Percentiles rank a stretch among this genome's conserved stretches.
Evolutionary conservation across 2,113 vertebrate genomes (phyloP).

Genomic region (Mormyrus lacerda): DNA sequence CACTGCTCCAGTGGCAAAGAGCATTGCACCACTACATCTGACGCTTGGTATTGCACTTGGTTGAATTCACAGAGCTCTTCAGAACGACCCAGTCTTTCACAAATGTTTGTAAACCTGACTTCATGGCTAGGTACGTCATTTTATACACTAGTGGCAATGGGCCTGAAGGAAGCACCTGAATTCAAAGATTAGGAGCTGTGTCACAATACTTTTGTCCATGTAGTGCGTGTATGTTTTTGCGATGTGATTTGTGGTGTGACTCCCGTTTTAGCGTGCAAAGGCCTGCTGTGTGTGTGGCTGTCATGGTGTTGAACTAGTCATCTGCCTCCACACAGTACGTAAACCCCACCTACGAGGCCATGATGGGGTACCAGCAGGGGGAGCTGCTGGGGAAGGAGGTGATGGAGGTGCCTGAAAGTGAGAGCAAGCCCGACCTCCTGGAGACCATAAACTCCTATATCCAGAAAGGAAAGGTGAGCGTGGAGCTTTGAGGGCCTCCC

Average conservation of each 20-base stretch:
- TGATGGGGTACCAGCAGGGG: slow-evolving; percentile 88
- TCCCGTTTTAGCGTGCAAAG: not conserved
- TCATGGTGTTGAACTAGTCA: not conserved
- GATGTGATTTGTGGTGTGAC: not conserved
- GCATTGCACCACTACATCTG: not conserved
- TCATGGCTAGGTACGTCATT: not conserved
- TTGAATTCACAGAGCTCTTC: not conserved
- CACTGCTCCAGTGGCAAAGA: too few species aligned
- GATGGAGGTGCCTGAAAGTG: slow-evolving; percentile 89
- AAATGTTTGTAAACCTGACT: not conserved
- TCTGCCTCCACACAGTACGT: slow-evolving; percentile 70
- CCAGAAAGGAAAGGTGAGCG: slow-evolving; percentile 87
- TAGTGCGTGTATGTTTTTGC: slow-evolving; percentile 24
- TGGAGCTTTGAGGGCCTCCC: not conserved
- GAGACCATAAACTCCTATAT: slow-evolving; percentile 91
- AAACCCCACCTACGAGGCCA: slow-evolving; percentile 89
- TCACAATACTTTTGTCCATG: not conserved
- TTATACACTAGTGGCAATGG: not conserved
- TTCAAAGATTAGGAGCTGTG: not conserved
- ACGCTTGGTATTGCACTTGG: not conserved
- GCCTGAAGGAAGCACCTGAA: not conserved
- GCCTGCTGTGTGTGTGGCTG: not conserved
- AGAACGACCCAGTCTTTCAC: not conserved
- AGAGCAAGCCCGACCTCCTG: slow-evolving; percentile 88
- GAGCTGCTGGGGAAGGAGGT: slow-evolving; percentile 91